Percentiles rank a stretch among this genome's conserved stretches.
Evolutionary conservation across 2,888 invertebrate genomes (phyloP).

Genomic region (Apocheima hispidaria): DNA sequence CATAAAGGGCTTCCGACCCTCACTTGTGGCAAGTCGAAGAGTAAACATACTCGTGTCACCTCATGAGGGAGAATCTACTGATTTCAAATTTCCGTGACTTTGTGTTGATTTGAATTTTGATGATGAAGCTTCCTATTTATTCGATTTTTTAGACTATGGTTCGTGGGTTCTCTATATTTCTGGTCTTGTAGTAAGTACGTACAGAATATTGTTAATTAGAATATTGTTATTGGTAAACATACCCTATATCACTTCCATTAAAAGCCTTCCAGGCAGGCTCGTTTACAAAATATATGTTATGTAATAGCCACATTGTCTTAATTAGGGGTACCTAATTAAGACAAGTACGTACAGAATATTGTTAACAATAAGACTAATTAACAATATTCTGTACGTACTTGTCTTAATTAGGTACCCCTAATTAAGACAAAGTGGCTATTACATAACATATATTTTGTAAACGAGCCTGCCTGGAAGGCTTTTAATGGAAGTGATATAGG

Average conservation of each 20-base stretch:
- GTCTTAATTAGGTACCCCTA: background rate
- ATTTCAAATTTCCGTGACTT: slow-evolving; percentile 56
- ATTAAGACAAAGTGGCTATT: background rate
- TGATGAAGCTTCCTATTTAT: slow-evolving; percentile 25
- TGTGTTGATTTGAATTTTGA: slow-evolving; percentile 42
- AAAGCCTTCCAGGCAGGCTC: background rate
- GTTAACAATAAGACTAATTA: too few relatives aligned
- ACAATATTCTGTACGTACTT: too few relatives aligned
- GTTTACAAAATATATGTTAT: background rate
- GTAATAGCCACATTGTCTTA: background rate
- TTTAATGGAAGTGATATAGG: slow-evolving; percentile 10
- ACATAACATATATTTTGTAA: background rate
- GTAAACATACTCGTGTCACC: slow-evolving; percentile 69
- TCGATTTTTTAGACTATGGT: too few relatives aligned
- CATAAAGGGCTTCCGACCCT: slow-evolving; percentile 69
- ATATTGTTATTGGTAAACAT: too few relatives aligned
- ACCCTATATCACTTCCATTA: slow-evolving; percentile 16
- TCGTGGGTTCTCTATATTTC: too few relatives aligned
- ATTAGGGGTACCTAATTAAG: background rate
- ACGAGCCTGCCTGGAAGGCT: background rate
- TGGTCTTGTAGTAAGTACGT: too few relatives aligned
- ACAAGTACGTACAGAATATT: too few relatives aligned
- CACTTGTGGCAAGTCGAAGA: slow-evolving; percentile 68
- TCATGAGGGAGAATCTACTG: slow-evolving; percentile 57
- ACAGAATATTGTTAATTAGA: too few relatives aligned